Conservation (phyloP, 2,113 vertebrate genomes). For the Chionis minor region DNA sequence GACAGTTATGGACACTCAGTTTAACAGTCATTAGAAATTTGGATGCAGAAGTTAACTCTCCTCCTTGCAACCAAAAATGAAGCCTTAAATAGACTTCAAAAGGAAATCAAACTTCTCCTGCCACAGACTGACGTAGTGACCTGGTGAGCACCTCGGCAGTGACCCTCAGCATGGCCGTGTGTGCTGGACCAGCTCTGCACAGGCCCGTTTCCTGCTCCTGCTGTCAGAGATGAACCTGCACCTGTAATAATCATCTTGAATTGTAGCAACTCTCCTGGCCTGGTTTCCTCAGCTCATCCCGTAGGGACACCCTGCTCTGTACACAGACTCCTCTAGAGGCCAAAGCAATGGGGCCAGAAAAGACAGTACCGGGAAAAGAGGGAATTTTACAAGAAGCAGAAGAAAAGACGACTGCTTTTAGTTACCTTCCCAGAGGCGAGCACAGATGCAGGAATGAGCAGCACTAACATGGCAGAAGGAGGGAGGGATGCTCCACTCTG, state of each 20-base stretch:
- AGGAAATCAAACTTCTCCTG: background rate
- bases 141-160: background rate
- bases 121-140: background rate
- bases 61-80: background rate
- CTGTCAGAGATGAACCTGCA: background rate
- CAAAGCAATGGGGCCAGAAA: background rate
- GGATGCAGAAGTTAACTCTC: background rate
- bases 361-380: background rate
- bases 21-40: background rate
- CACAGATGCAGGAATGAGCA: background rate
- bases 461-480: background rate
- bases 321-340: background rate
- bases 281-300: background rate
- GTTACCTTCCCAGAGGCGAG: background rate
- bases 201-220: background rate
- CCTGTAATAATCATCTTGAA: background rate
- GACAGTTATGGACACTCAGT: no score
- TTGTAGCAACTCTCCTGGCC: background rate
- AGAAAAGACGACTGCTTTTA: background rate
- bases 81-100: background rate
- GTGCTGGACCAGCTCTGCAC: background rate
- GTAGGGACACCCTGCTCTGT: fast-evolving
- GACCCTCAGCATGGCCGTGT: background rate
- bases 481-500: background rate
- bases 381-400: background rate